Conservation (phyloP, 1,140 invertebrate genomes). For the Pseudoatta argentina region DNA sequence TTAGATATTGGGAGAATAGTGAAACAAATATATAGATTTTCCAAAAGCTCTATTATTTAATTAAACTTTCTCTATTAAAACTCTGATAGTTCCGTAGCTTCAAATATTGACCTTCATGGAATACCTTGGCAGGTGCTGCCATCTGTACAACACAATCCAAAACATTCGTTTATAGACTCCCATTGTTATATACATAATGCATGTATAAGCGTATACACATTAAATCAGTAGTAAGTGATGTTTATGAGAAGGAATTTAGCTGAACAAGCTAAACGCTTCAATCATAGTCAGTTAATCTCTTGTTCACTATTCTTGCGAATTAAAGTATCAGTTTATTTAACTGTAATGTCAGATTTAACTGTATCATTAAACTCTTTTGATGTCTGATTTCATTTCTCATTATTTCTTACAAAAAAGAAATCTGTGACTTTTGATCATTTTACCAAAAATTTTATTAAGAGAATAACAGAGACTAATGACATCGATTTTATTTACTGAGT, state of each 20-base stretch:
- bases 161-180: slow-evolving; percentile 53
- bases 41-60: not conserved
- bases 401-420: not conserved
- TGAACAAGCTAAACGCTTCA: not conserved
- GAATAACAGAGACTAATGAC: not conserved
- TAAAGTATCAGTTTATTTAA: not conserved
- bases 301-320: not conserved
- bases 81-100: not conserved
- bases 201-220: not conserved
- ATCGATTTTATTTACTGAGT: not conserved
- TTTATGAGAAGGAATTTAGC: slow-evolving; percentile 24
- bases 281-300: slow-evolving; percentile 1
- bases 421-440: not conserved
- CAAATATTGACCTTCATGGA: slow-evolving; percentile 55
- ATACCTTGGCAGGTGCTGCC: slow-evolving; percentile 72
- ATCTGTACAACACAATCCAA: slow-evolving; percentile 63
- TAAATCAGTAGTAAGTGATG: slow-evolving; percentile 15
- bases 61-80: not conserved
- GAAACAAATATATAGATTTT: not conserved
- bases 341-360: not conserved
- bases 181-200: not conserved
- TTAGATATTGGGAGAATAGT: not conserved
- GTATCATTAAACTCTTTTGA: not conserved
- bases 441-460: not conserved
- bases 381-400: not conserved